Conservation (phyloP, 2,888 invertebrate genomes). For the Tethea ocularis region DNA sequence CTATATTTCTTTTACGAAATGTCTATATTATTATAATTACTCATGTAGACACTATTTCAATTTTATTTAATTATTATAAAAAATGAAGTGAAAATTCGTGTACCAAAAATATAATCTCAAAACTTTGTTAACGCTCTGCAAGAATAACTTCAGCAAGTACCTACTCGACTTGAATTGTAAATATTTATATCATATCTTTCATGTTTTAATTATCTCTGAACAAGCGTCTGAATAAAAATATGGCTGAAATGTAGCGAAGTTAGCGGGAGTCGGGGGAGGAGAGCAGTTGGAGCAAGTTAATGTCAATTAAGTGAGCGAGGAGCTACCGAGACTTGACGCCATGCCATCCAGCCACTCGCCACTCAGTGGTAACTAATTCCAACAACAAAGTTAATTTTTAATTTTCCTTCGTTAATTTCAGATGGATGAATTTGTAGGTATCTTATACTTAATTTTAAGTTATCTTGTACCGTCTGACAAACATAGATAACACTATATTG, state of each 20-base stretch:
- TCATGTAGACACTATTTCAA: no score
- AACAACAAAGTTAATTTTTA: slow-evolving; percentile 4
- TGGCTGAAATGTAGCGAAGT: background rate
- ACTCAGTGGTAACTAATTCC: slow-evolving; percentile 1
- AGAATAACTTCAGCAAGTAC: background rate
- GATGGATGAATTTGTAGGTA: background rate
- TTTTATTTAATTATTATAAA: background rate
- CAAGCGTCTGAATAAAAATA: background rate
- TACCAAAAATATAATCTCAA: background rate
- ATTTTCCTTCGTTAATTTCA: background rate
- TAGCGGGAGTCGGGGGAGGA: background rate
- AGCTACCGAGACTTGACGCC: background rate
- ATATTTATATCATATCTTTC: slow-evolving; percentile 1
- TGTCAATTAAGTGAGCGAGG: background rate
- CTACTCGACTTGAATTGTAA: background rate
- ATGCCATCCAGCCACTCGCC: background rate
- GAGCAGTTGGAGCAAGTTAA: slow-evolving; percentile 2
- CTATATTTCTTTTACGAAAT: background rate
- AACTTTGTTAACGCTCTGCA: background rate
- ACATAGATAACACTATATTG: no score
- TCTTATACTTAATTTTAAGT: background rate
- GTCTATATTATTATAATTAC: no score
- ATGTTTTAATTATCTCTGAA: slow-evolving; percentile 2
- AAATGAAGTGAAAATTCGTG: background rate
- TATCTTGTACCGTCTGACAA: no score